These are phyloP conservation scores for Pollenia griseotomentosa DNA, from an alignment of 2,888 invertebrate genomes.

Conservation along the genomic window DNA sequence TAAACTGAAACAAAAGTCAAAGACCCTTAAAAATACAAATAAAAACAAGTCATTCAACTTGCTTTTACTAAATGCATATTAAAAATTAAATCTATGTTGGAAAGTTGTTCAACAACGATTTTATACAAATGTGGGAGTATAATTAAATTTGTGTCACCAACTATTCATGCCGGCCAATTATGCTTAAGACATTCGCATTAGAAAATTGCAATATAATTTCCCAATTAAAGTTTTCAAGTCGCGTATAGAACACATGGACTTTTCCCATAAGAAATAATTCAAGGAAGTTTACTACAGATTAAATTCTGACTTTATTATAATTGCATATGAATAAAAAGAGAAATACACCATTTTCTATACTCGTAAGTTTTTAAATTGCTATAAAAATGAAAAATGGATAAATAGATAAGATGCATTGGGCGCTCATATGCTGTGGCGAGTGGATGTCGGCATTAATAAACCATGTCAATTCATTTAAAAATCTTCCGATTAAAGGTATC, in stretches of 20 bases:
- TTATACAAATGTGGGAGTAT: background rate
- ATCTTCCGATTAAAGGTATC: too few relatives aligned
- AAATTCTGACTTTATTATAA: background rate
- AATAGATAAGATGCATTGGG: too few relatives aligned
- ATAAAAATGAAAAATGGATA: too few relatives aligned
- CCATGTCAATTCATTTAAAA: too few relatives aligned
- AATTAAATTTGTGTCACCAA: constrained; percentile 32
- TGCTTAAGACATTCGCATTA: background rate
- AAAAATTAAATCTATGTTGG: background rate
- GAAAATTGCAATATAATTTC: constrained; percentile 49
- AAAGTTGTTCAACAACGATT: background rate
- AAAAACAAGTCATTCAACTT: constrained; percentile 39
- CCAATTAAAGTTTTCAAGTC: background rate
- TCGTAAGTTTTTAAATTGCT: too few relatives aligned
- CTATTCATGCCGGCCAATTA: constrained; percentile 17
- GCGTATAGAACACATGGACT: background rate
- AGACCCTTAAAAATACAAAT: constrained; percentile 19
- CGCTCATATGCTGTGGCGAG: too few relatives aligned
- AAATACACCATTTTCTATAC: too few relatives aligned
- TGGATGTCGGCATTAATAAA: too few relatives aligned
- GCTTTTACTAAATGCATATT: background rate
- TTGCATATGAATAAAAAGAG: constrained; percentile 2
- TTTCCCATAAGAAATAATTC: background rate
- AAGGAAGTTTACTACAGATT: background rate
- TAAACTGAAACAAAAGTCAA: constrained; percentile 17